Percentiles rank a stretch among this genome's conserved stretches.
phyloP scores from a whole-genome alignment of 1,140 invertebrate genomes.

The Drosophila yakuba region DNA sequence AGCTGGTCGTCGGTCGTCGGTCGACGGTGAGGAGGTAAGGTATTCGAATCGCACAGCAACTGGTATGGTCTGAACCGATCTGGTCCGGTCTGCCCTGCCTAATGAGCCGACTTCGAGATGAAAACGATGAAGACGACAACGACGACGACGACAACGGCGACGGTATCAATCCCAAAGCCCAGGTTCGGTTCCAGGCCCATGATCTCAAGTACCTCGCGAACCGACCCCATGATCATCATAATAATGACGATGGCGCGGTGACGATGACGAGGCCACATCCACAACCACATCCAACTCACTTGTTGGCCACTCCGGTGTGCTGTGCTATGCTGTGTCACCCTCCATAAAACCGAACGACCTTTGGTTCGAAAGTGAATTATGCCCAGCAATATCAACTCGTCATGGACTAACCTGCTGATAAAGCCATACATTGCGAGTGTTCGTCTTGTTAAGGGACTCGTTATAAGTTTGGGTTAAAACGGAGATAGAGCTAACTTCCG shows the following conservation, averaged over 20 bases:
- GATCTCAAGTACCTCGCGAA: constrained; percentile 51
- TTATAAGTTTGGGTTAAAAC: not conserved
- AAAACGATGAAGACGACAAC: not conserved
- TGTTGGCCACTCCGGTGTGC: constrained; percentile 18
- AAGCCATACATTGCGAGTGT: not conserved
- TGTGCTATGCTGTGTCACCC: constrained; percentile 38
- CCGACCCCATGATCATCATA: constrained; percentile 50
- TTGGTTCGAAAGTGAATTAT: constrained; percentile 41
- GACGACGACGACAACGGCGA: constrained; percentile 17
- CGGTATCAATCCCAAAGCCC: constrained; percentile 34
- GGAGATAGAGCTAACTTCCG: too few relatives aligned
- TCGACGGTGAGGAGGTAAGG: not conserved
- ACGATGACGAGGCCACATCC: constrained; percentile 50
- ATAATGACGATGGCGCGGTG: constrained; percentile 19
- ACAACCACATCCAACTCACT: constrained; percentile 50
- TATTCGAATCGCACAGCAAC: constrained; percentile 34
- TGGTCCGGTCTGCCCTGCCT: constrained; percentile 63
- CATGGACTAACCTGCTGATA: constrained; percentile 33
- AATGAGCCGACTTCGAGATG: constrained; percentile 34
- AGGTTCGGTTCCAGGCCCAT: constrained; percentile 18
- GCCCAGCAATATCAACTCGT: constrained; percentile 27
- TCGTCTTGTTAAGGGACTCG: not conserved
- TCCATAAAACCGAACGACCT: constrained; percentile 45
- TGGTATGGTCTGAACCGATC: constrained; percentile 59
- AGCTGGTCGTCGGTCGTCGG: constrained; percentile 54